phyloP scores from a whole-genome alignment of 2,888 invertebrate species.

The Plebejus argus region DNA sequence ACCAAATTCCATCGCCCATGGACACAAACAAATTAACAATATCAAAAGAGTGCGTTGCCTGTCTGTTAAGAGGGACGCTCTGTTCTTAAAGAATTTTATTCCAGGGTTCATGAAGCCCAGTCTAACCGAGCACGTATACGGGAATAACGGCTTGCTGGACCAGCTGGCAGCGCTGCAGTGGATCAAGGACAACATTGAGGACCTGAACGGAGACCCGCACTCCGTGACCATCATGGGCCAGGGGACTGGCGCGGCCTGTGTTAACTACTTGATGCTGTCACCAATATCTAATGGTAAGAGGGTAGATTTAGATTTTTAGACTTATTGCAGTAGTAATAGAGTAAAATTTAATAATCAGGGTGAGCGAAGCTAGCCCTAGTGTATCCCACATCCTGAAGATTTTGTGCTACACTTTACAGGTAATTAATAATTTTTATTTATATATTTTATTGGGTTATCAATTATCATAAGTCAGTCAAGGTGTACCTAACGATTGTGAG shows the following conservation, averaged over 20 bases:
- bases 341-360: too few relatives aligned
- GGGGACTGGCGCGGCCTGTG: conserved; percentile 96
- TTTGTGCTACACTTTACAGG: too few relatives aligned
- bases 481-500: too few relatives aligned
- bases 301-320: neutral
- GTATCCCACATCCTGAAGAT: too few relatives aligned
- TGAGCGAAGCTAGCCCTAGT: too few relatives aligned
- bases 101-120: conserved; percentile 91
- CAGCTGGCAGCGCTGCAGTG: conserved; percentile 96
- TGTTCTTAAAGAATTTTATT: conserved; percentile 43
- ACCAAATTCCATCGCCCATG: too few relatives aligned
- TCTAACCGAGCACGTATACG: conserved; percentile 85
- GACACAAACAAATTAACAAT: too few relatives aligned
- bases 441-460: too few relatives aligned
- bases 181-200: conserved; percentile 95
- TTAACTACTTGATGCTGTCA: conserved; percentile 95
- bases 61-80: neutral
- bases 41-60: too few relatives aligned
- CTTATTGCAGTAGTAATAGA: too few relatives aligned
- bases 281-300: conserved; percentile 86
- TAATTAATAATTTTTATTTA: too few relatives aligned
- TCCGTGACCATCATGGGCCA: conserved; percentile 96
- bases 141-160: conserved; percentile 97
- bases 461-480: too few relatives aligned
- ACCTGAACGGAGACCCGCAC: conserved; percentile 93